Evolutionary conservation across 2,113 vertebrate genomes (phyloP).

Genomic region (Pimephales promelas): DNA sequence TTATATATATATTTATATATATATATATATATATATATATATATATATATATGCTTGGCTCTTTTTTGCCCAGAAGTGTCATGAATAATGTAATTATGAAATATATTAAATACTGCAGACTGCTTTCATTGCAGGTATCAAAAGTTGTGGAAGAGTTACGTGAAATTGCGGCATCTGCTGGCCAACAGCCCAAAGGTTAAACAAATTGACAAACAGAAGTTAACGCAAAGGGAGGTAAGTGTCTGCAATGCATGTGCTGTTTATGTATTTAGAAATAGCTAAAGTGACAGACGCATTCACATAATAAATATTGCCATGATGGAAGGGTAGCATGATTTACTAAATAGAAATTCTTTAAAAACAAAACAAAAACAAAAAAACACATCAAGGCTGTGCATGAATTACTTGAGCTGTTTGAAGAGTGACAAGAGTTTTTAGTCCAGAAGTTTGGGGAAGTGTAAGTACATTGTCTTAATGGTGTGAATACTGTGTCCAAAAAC

Average conservation of each 20-base stretch:
- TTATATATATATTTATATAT: too few species aligned
- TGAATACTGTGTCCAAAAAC: not conserved
- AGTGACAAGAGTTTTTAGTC: not conserved
- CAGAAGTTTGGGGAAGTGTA: not conserved
- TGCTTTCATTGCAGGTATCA: slow-evolving; percentile 83
- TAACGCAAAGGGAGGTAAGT: slow-evolving; percentile 93
- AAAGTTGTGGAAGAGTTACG: slow-evolving; percentile 99
- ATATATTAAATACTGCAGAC: not conserved
- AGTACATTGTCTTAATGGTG: not conserved
- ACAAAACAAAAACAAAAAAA: not conserved
- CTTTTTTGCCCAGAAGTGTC: not conserved
- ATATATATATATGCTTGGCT: too few species aligned
- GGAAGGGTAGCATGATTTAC: not conserved
- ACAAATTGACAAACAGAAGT: slow-evolving; percentile 97
- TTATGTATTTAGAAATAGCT: not conserved
- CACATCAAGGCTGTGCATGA: not conserved
- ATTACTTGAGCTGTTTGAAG: not conserved
- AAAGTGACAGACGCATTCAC: not conserved
- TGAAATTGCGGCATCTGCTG: slow-evolving; percentile 96
- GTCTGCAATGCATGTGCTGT: not conserved
- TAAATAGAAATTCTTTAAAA: too few species aligned
- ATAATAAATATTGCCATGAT: not conserved
- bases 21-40: too few species aligned
- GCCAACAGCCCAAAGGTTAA: slow-evolving; percentile 99
- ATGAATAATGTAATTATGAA: not conserved